Base-by-base conservation (phyloP, 2,888 invertebrate genomes). In the Sphaeridia pumilis region DNA sequence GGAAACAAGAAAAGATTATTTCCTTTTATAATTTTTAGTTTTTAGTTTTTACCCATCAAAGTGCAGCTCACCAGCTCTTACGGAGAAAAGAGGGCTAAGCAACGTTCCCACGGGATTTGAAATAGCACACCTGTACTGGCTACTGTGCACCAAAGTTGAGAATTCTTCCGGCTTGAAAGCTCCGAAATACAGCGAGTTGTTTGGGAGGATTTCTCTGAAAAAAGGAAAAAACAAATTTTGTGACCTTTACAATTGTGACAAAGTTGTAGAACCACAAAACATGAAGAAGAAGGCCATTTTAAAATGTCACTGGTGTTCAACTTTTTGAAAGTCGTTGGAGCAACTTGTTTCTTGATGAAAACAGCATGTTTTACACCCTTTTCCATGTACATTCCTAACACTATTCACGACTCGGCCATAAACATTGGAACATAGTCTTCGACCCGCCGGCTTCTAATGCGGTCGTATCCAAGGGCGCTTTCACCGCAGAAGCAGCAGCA, bases 101-200 rank as follows among this genome's bases (percentile, higher is more conserved):
- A 55, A 45, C 10, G 61, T 60, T 34, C 61, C 63, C 31, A 63
- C 49, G 1, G 59, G 52, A 54, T 59, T 63, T 25, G 53, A 54
- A 49, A 57, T 57, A 28, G 57, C 53, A 51, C 63, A 63, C 14
- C 58, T 52, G 36, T 60, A 58, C 35, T 54, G 51, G 1, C 57
- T 56, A 27, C 57, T 56, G 46, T 63, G 61, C 7, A 59, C 51
- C n/a, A 56, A 22, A 5, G 56, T 44, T 21, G 59, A 55, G 50
- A 56, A 61, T 27, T 63, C 63, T 21, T 59, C 58, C 2, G 48
- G 46, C n/a, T 53, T 54, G 50, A 63, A 63, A 4, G 59, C 38
- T 3, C 25, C 43, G 28, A 61, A 61, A 35, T 53, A 43, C 2
- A 63, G 50, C 1, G 63, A 61, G 14, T 57, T 58, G 31, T 63